Percentiles rank a stretch among this genome's conserved stretches.
Evolutionary conservation across 1,140 invertebrate genomes (phyloP).

Genomic region (Bombus consobrinus): DNA sequence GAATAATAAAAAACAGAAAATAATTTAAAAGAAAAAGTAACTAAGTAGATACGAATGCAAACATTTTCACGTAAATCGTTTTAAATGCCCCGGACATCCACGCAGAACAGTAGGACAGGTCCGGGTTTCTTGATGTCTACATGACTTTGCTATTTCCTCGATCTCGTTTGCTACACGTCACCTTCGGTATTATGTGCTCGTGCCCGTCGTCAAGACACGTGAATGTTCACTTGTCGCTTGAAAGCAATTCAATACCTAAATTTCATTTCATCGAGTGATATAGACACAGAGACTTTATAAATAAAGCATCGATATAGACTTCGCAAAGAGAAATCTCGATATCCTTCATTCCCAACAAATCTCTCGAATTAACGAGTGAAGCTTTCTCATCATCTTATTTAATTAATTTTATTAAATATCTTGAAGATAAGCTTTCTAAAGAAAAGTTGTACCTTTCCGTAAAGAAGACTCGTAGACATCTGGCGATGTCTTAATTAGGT

Average conservation of each 20-base stretch:
- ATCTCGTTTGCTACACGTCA: constrained; percentile 36
- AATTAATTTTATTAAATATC: not conserved
- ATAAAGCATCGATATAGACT: not conserved
- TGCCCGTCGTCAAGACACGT: not conserved
- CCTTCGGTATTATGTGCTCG: constrained; percentile 14
- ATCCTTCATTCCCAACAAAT: not conserved
- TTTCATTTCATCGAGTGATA: not conserved
- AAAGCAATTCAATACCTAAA: not conserved
- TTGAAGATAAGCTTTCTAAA: too few species aligned
- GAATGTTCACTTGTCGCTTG: not conserved
- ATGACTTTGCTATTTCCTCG: constrained; percentile 40
- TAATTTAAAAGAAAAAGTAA: not conserved
- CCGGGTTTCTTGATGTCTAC: constrained; percentile 45
- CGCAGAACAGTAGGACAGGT: constrained; percentile 42
- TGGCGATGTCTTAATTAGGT: too few species aligned
- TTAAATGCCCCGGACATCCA: constrained; percentile 23
- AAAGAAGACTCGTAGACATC: too few species aligned
- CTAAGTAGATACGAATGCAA: not conserved
- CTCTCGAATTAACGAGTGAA: not conserved
- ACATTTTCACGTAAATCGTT: constrained; percentile 20
- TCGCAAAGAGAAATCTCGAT: not conserved
- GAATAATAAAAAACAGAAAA: not conserved
- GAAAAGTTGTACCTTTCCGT: too few species aligned
- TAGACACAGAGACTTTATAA: not conserved
- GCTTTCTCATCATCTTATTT: not conserved